Conservation (phyloP, 1,140 invertebrate species). For the Druon quercuslanigerum region DNA sequence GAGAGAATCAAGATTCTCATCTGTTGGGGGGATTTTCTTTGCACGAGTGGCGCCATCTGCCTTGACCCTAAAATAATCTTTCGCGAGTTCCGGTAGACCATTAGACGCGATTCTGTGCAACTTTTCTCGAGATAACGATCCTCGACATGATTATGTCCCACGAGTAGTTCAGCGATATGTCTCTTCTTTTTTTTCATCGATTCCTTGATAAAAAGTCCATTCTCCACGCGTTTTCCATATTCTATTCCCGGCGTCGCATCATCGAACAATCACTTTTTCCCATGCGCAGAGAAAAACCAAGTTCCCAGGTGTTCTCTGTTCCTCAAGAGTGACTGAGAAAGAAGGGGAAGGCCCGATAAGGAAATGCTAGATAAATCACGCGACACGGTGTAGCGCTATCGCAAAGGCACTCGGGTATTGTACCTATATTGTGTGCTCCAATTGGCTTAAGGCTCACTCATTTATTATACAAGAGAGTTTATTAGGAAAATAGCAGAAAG, state of each 20-base stretch:
- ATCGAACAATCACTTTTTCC: slow-evolving; percentile 7
- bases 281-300: background rate
- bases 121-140: background rate
- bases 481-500: too few relatives aligned
- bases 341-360: slow-evolving; percentile 37
- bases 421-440: slow-evolving; percentile 30
- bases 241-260: background rate
- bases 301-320: slow-evolving; percentile 34
- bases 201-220: background rate
- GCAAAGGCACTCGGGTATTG: background rate
- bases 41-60: slow-evolving; percentile 6
- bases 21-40: background rate
- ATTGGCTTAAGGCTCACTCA: background rate
- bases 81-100: background rate
- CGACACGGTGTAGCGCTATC: slow-evolving; percentile 7
- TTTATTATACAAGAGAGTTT: background rate
- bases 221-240: background rate
- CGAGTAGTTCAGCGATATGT: background rate
- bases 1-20: background rate
- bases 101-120: background rate
- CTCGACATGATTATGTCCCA: background rate
- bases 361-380: slow-evolving; percentile 53
- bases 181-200: background rate
- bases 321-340: background rate
- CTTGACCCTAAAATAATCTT: slow-evolving; percentile 6